Percentiles rank a stretch among this genome's conserved stretches.
phyloP scores from a whole-genome alignment of 2,888 invertebrate species.

The Drosophila dives region DNA sequence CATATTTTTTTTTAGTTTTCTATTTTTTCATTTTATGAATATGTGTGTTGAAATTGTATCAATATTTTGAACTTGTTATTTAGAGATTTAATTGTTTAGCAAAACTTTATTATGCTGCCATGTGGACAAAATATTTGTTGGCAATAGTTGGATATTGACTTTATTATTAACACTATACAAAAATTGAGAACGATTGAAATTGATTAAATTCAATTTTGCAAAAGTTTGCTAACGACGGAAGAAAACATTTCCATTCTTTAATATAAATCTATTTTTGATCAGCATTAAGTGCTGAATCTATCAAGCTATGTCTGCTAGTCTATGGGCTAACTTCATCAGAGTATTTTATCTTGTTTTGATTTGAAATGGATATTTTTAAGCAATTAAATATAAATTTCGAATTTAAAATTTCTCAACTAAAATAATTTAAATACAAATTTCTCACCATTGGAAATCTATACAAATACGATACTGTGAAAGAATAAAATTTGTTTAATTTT shows the following conservation, averaged over 20 bases:
- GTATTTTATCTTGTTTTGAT: background rate
- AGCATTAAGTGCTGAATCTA: background rate
- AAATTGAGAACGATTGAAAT: background rate
- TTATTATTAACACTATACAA: background rate
- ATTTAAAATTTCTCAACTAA: background rate
- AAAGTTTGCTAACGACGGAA: background rate
- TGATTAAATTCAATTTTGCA: background rate
- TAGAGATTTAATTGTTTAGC: constrained; percentile 37
- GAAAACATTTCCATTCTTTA: background rate
- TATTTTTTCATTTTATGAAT: constrained; percentile 14
- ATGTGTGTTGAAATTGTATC: constrained; percentile 11
- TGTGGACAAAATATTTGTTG: constrained; percentile 55
- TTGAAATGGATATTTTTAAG: background rate
- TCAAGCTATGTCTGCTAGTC: background rate
- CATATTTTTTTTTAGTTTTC: constrained; percentile 12
- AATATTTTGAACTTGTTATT: constrained; percentile 18
- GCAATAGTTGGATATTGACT: constrained; percentile 31
- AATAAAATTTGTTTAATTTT: no score
- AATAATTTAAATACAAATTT: background rate
- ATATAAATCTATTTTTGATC: background rate
- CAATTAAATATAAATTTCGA: background rate
- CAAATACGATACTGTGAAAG: background rate
- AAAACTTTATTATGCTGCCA: constrained; percentile 29
- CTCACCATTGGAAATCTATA: background rate
- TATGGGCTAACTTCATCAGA: background rate